Base-by-base conservation (phyloP, 2,888 invertebrate species). In the Monopis laevigella region DNA sequence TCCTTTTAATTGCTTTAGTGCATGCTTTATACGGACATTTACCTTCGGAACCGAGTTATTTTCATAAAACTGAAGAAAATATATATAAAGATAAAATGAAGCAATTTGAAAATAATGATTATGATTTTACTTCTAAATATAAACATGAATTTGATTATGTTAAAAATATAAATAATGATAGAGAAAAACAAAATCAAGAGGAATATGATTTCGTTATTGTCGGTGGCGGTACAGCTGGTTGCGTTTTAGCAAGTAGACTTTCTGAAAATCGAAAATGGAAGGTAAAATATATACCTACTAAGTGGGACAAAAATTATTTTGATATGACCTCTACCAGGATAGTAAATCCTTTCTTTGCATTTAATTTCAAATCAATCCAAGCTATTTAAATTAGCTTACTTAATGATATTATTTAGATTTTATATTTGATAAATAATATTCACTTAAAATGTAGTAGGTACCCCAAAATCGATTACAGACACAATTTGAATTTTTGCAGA, bases 141-240 rank as follows among this genome's bases (percentile, higher is more conserved):
- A 30, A 30, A 13, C 5, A 7, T 21, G 24, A 21, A 7, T 7
- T 21, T 7, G 24, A 21, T 7, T 29, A 29, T 11, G 18, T 7
- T 21, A 21, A 21, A 21, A 13, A 43, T 43, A n/a, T 5, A 3
- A 16, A 40, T 2, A 10, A 36, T 11, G 38, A 38, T 26, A 42
- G 35, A 10, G 43, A 41, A 11, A 45, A 44, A 4, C 44, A 45
- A 11, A 12, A 40, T 3, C 46, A 48, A 36, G 45, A 46, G 17
- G 47, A 49, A 11, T 93, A 93, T 53, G 93, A 93, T 62, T 93
- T 92, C 53, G 83, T 93, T 3, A 83, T 93, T 40, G 78, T 93
- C 2, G 93, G 93, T 0, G 93, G 85, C 1, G 95, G 94, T 0
- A 88, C 91, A 2, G 93, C 91, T 0, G 94, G 93, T 2, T 82